Evolutionary conservation across 2,113 vertebrate species (phyloP).

Genomic region (Nicator chloris): DNA sequence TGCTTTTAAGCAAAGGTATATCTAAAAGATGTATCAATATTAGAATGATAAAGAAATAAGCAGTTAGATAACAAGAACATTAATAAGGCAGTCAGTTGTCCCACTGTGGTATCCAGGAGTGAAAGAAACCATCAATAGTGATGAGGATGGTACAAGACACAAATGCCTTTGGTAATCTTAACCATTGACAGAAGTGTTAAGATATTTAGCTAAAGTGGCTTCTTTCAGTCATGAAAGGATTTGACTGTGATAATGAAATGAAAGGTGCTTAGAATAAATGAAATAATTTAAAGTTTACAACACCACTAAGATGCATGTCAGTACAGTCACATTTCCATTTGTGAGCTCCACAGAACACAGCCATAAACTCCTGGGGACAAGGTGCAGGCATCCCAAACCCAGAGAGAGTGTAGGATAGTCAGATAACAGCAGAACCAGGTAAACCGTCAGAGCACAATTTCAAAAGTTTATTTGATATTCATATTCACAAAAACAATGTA

Average conservation of each 20-base stretch:
- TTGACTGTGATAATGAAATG: background rate
- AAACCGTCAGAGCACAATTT: background rate
- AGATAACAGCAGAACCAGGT: background rate
- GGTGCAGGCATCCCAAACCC: rapidly evolving
- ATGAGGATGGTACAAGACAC: background rate
- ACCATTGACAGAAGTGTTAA: too few species aligned
- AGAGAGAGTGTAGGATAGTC: background rate
- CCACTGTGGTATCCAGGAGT: background rate
- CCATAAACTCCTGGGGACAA: background rate
- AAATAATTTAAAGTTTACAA: background rate
- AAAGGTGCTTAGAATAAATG: background rate
- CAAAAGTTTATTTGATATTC: background rate
- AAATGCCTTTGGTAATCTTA: background rate
- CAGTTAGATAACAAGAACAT: background rate
- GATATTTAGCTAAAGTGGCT: background rate
- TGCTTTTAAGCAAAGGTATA: background rate
- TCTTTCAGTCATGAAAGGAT: background rate
- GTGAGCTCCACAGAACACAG: background rate
- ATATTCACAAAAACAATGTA: background rate
- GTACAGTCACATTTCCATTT: background rate
- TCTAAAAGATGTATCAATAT: background rate
- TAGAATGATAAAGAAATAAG: background rate
- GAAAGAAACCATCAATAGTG: background rate
- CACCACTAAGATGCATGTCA: background rate
- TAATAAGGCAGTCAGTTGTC: background rate